Evolutionary conservation across 2,797 vertebrate genomes (phyloP).

Genomic region (Lindbergichthys nudifrons): DNA sequence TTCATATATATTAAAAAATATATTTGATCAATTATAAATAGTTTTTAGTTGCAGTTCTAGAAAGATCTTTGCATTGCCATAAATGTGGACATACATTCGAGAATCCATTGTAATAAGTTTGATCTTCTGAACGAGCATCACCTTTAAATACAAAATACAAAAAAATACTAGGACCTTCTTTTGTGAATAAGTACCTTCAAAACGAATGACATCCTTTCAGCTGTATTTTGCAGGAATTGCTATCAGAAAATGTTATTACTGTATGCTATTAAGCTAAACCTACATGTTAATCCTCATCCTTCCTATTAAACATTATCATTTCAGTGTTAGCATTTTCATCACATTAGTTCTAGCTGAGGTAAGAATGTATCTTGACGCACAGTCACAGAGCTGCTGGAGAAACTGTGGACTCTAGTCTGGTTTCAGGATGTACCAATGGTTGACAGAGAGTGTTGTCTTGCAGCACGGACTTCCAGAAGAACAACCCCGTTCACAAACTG

Average conservation of each 20-base stretch:
- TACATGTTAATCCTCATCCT: too few relatives aligned
- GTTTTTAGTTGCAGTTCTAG: too few relatives aligned
- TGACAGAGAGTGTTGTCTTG: constrained; percentile 58
- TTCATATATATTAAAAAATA: too few relatives aligned
- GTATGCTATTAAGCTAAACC: background rate
- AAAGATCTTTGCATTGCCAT: too few relatives aligned
- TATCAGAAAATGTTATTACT: background rate
- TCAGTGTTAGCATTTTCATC: background rate
- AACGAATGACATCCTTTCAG: background rate
- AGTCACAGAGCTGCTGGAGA: background rate
- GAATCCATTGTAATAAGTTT: too few relatives aligned
- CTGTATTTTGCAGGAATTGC: background rate
- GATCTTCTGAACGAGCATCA: too few relatives aligned
- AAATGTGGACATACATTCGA: too few relatives aligned
- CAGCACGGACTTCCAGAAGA: constrained; percentile 95
- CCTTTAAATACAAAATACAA: too few relatives aligned
- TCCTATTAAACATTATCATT: background rate
- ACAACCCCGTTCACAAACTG: constrained; percentile 94
- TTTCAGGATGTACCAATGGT: background rate
- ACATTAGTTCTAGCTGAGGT: background rate
- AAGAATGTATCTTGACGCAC: background rate
- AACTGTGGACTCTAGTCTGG: background rate
- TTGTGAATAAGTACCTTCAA: background rate
- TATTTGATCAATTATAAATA: too few relatives aligned
- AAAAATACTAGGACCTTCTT: background rate